These are phyloP conservation scores for Morpho deidamia DNA, from an alignment of 2,888 invertebrate species.

Conservation along the genomic window DNA sequence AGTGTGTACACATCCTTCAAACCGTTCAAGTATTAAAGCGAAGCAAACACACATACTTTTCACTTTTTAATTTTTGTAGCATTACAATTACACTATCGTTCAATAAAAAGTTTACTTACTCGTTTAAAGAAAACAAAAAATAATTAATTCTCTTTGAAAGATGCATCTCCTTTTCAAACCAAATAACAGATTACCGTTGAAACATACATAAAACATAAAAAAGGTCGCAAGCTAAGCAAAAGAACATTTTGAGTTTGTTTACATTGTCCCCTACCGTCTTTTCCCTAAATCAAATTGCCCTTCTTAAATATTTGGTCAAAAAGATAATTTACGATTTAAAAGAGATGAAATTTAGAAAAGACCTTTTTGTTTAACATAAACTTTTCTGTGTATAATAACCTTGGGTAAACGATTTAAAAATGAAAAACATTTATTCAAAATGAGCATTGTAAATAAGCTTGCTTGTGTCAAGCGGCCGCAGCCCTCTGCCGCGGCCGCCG, in stretches of 20 bases:
- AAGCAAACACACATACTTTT: too few species aligned
- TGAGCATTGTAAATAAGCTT: too few species aligned
- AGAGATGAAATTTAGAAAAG: neutral
- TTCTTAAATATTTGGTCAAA: neutral
- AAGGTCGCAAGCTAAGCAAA: slow-evolving; percentile 12
- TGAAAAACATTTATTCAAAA: too few species aligned
- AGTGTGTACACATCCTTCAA: slow-evolving; percentile 7
- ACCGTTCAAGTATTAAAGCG: too few species aligned
- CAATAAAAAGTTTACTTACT: too few species aligned
- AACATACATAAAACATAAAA: slow-evolving; percentile 13
- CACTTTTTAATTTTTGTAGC: too few species aligned
- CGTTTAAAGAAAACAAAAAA: neutral
- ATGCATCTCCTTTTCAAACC: slow-evolving; percentile 1
- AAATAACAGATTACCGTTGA: slow-evolving; percentile 7
- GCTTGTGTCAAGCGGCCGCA: too few species aligned
- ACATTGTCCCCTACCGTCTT: slow-evolving; percentile 1
- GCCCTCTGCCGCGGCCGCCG: too few species aligned
- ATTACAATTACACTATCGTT: too few species aligned
- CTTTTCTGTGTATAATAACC: too few species aligned
- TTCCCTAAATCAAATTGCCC: slow-evolving; percentile 4
- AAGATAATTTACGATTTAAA: neutral
- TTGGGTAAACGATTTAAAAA: too few species aligned
- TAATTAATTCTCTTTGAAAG: slow-evolving; percentile 1
- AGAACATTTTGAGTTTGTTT: slow-evolving; percentile 8
- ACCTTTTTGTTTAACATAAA: neutral